Conservation (phyloP, 2,113 vertebrate species). For the Chionomys nivalis region DNA sequence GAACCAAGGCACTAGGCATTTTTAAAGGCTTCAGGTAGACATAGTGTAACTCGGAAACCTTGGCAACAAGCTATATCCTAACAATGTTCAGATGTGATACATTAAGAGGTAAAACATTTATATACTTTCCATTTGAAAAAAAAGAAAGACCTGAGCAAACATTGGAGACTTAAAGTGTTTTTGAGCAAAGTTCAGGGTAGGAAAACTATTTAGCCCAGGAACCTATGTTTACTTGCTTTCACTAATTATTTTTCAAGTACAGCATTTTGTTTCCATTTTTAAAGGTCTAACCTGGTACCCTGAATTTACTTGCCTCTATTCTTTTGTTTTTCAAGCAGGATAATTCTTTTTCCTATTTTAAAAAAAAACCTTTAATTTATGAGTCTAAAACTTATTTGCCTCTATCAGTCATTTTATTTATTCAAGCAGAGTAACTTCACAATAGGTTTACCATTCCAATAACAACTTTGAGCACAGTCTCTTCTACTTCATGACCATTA, state of each 20-base stretch:
- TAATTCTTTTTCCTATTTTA: neutral
- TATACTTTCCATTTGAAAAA: neutral
- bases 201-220: neutral
- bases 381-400: neutral
- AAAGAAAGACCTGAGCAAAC: neutral
- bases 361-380: neutral
- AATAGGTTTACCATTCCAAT: neutral
- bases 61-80: neutral
- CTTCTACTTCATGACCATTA: neutral
- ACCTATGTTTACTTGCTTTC: neutral
- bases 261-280: neutral
- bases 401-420: neutral
- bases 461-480: neutral
- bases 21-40: neutral
- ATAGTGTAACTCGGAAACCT: neutral
- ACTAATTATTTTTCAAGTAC: neutral
- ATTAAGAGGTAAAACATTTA: neutral
- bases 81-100: neutral
- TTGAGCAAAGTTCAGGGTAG: neutral
- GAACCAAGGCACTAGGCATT: neutral
- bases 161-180: neutral
- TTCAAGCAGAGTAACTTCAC: neutral
- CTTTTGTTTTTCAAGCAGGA: conserved; percentile 24
- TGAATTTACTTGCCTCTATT: neutral
- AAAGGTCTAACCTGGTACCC: neutral